A percentile compares a stretch with the other conserved stretches of the same genome.
Conservation (phyloP, 2,888 invertebrate genomes). For the Quadriops clusia region DNA sequence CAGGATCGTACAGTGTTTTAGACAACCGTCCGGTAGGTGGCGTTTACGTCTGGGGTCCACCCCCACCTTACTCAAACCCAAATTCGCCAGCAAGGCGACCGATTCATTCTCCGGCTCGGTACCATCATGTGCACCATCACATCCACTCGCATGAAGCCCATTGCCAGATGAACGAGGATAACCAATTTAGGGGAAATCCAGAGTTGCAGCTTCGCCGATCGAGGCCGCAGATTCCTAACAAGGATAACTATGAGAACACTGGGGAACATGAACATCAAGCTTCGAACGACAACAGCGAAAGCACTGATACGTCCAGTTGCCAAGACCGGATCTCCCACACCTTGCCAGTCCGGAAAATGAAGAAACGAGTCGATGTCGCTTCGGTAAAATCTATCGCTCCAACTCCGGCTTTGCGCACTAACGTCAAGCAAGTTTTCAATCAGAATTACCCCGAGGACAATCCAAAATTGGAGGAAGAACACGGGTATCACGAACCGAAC, state of each 20-base stretch:
- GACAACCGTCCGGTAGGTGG: constrained; percentile 43
- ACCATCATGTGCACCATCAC: constrained; percentile 34
- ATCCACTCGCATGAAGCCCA: constrained; percentile 34
- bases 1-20: constrained; percentile 47
- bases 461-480: constrained; percentile 28
- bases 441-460: constrained; percentile 21
- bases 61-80: constrained; percentile 77
- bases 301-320: constrained; percentile 36
- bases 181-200: constrained; percentile 27
- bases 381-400: constrained; percentile 35
- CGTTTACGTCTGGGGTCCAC: constrained; percentile 70
- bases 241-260: constrained; percentile 45
- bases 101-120: constrained; percentile 33
- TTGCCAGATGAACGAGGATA: constrained; percentile 35
- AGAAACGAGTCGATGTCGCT: constrained; percentile 40
- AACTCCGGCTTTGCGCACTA: constrained; percentile 27
- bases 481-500: constrained; percentile 32
- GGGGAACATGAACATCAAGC: constrained; percentile 34
- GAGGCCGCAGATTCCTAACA: constrained; percentile 28
- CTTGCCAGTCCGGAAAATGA: constrained; percentile 43
- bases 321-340: constrained; percentile 42
- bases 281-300: constrained; percentile 36
- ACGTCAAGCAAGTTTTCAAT: constrained; percentile 37
- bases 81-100: constrained; percentile 54
- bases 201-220: constrained; percentile 24